phyloP scores from a whole-genome alignment of 2,797 vertebrate species.

The Onychomys torridus region DNA sequence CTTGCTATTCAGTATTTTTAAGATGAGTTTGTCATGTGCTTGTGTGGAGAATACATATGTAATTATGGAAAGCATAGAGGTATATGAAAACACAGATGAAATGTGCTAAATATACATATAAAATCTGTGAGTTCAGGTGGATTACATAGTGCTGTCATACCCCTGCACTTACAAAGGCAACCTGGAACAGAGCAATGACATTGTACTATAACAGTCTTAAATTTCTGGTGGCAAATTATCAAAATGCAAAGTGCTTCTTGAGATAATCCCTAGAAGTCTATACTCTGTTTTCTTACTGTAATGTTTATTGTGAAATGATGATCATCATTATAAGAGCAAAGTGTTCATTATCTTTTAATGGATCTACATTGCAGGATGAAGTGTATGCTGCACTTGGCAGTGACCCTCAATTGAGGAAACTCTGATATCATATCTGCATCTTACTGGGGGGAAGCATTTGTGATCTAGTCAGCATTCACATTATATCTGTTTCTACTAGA shows the following conservation, averaged over 20 bases:
- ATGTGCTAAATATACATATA: background rate
- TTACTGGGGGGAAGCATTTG: background rate
- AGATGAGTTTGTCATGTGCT: background rate
- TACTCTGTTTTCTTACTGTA: background rate
- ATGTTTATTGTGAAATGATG: slow-evolving; percentile 30
- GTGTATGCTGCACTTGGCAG: background rate
- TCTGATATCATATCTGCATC: slow-evolving; percentile 7
- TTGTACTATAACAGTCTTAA: background rate
- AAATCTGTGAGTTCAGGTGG: background rate
- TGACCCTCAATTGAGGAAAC: background rate
- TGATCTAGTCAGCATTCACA: background rate
- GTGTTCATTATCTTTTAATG: slow-evolving; percentile 65
- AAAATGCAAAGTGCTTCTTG: slow-evolving; percentile 3
- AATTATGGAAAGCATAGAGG: background rate
- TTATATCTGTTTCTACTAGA: background rate
- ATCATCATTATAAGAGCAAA: slow-evolving; percentile 28
- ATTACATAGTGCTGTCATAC: background rate
- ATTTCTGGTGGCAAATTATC: background rate
- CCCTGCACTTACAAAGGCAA: background rate
- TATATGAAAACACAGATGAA: background rate
- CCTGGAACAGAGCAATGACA: background rate
- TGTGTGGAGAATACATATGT: background rate
- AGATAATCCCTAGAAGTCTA: background rate
- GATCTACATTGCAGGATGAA: slow-evolving; percentile 7
- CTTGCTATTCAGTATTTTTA: background rate